phyloP scores from a whole-genome alignment of 30 jellyfish, hydroid and myxozoan species.

The Chrysaora quinquecirrha region DNA sequence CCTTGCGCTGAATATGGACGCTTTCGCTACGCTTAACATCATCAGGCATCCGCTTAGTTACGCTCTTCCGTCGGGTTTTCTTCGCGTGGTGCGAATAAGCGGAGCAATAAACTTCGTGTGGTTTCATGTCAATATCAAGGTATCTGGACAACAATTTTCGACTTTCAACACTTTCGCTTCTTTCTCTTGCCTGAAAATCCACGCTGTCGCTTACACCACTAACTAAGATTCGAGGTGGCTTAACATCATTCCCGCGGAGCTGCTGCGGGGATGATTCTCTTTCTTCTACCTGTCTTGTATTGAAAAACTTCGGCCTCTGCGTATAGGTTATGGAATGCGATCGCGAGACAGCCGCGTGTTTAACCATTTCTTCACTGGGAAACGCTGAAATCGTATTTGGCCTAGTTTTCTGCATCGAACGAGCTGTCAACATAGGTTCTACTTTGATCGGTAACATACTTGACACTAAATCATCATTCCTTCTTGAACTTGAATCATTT shows the following conservation, averaged over 20 bases:
- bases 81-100: slow-evolving; percentile 45
- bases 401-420: slow-evolving; percentile 15
- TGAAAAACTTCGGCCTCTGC: background rate
- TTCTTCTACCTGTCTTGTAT: background rate
- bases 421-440: slow-evolving; percentile 55
- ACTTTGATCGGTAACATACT: slow-evolving; percentile 41
- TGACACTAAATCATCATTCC: background rate
- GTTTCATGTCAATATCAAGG: slow-evolving; percentile 61
- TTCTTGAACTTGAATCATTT: background rate
- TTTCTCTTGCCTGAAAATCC: background rate
- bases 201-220: background rate
- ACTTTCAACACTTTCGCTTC: background rate
- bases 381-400: slow-evolving; percentile 45
- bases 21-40: slow-evolving; percentile 56
- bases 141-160: slow-evolving; percentile 28
- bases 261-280: background rate
- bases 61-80: slow-evolving; percentile 44
- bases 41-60: slow-evolving; percentile 52
- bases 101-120: slow-evolving; percentile 84
- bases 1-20: slow-evolving; percentile 80
- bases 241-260: background rate
- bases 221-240: background rate
- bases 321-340: slow-evolving; percentile 19
- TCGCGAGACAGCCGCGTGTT: slow-evolving; percentile 30
- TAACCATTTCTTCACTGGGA: slow-evolving; percentile 4